These are phyloP conservation scores for Agrotis clavis DNA, from an alignment of 2,888 invertebrate species.

Conservation along the genomic window DNA sequence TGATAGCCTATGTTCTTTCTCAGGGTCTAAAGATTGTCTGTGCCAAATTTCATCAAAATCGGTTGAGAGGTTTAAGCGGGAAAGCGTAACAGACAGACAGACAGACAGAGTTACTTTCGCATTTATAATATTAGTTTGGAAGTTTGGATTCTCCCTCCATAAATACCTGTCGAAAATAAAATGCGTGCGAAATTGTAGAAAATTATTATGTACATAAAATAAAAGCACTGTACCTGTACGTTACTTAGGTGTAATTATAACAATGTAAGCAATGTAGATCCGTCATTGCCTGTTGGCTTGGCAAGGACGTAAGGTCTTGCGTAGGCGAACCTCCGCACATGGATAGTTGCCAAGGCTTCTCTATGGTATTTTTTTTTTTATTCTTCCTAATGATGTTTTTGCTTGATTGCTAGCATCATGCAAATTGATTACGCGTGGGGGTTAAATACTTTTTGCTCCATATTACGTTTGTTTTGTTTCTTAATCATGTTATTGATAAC, in stretches of 20 bases:
- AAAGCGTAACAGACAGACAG: too few species aligned
- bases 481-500: conserved; percentile 54
- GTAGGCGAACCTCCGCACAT: conserved; percentile 78
- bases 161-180: conserved; percentile 2
- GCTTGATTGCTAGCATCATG: conserved; percentile 62
- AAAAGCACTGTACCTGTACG: too few species aligned
- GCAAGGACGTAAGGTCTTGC: conserved; percentile 72
- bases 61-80: too few species aligned
- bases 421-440: conserved; percentile 69
- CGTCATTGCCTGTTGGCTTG: conserved; percentile 34
- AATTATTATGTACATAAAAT: too few species aligned
- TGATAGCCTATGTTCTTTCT: too few species aligned
- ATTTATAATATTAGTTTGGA: too few species aligned
- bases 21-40: too few species aligned
- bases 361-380: conserved; percentile 63
- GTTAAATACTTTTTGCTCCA: conserved; percentile 59
- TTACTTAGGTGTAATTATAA: conserved; percentile 11
- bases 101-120: too few species aligned
- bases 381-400: conserved; percentile 63
- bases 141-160: too few species aligned
- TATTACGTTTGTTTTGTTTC: conserved; percentile 55
- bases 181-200: conserved; percentile 9
- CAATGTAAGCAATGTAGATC: conserved; percentile 33
- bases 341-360: conserved; percentile 76
- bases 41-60: too few species aligned